phyloP scores from a whole-genome alignment of 2,888 invertebrate species.

The Cylindroiulus punctatus region DNA sequence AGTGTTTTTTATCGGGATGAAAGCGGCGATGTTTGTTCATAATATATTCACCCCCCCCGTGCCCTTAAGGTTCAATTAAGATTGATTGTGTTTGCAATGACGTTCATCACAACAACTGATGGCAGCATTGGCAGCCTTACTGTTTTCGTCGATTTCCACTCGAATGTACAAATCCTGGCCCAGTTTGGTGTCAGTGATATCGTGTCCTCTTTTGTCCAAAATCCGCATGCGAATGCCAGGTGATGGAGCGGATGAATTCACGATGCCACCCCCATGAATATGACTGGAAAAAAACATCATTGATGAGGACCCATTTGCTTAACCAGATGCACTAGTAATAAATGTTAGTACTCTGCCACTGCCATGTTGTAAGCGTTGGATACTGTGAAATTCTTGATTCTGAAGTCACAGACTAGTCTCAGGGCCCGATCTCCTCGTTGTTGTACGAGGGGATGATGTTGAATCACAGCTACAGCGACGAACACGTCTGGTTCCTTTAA shows the following conservation, averaged over 20 bases:
- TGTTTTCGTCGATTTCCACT: constrained; percentile 72
- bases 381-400: constrained; percentile 61
- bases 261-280: constrained; percentile 68
- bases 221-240: constrained; percentile 72
- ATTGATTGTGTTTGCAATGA: constrained; percentile 6
- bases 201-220: constrained; percentile 71
- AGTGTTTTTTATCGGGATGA: neutral
- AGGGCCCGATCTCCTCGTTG: constrained; percentile 84
- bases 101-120: neutral
- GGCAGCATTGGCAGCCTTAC: constrained; percentile 63
- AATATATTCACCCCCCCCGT: neutral
- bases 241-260: constrained; percentile 68
- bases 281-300: constrained; percentile 45
- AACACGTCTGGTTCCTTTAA: constrained; percentile 63
- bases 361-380: constrained; percentile 61
- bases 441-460: constrained; percentile 85
- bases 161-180: constrained; percentile 75
- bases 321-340: no score
- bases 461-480: constrained; percentile 77
- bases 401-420: constrained; percentile 71
- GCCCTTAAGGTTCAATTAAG: constrained; percentile 16
- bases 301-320: no score
- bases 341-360: constrained; percentile 58
- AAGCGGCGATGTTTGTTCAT: neutral
- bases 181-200: constrained; percentile 74